Base-by-base conservation (phyloP, 2,113 vertebrate genomes). In the Pluvianellus socialis region DNA sequence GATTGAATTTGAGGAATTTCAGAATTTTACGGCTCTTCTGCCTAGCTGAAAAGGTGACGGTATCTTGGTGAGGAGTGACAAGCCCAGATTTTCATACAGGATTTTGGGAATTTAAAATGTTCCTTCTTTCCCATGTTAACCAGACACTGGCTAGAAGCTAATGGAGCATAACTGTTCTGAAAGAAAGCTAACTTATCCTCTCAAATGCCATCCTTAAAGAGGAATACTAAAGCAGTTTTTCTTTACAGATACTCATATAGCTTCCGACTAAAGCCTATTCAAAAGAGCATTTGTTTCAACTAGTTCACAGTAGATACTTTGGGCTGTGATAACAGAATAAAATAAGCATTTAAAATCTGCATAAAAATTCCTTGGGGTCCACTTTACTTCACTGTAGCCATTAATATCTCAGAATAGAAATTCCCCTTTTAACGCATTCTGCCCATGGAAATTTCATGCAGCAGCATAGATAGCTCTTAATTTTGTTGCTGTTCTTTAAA, bases 311-410 rank as follows among this genome's bases (percentile, higher is more conserved):
- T 18, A 19, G 62, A 33, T 80, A 72, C 35, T 91, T 74, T 83
- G 32, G 50, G 17, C 35, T 82, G 24, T 3, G 4, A 65, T 83
- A 74, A 86, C 23, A 79, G 63, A 93, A 82, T 70, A 77, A 94
- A 95, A 70, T 14, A 88, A 56, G 42, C 40, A 66, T 92, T 95
- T 88, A 75, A 92, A 94, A 94, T 56, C 38, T n/a, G 50, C 58
- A 79, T 83, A 67, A 79, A 90, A 90, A 84, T 88, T 86, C 94
- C 61, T 68, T 66, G 73, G 67, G 27, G 44, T 75, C 35, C 55
- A 52, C 47, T 96, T 94, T 32, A 23, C 17, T 45, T 92, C 30
- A 56, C 28, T 87, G 19, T 42, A 82, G 67, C 61, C 44, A 66
- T 83, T 93, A 84, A 92, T 84, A 94, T 40, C 38, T n/a, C 63